Evolutionary conservation across 2,113 vertebrate species (phyloP).

Genomic region (Mus musculus): DNA sequence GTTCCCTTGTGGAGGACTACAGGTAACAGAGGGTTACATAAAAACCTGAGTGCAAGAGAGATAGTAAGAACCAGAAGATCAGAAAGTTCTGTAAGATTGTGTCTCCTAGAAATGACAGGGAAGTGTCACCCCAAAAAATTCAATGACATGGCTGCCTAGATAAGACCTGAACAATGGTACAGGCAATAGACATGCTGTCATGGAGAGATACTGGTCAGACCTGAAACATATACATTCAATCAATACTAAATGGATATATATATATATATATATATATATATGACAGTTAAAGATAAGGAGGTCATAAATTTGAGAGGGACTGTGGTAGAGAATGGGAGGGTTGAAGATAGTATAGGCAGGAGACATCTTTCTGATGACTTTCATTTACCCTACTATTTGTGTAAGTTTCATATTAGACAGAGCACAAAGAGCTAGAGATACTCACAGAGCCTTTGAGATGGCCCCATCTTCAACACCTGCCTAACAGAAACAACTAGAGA

Average conservation of each 20-base stretch:
- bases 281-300: not conserved
- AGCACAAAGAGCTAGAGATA: not conserved
- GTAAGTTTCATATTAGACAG: not conserved
- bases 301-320: not conserved
- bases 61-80: not conserved
- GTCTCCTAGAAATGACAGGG: not conserved
- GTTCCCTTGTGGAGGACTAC: not conserved
- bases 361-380: not conserved
- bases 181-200: not conserved
- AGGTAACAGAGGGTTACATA: not conserved
- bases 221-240: not conserved
- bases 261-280: not conserved
- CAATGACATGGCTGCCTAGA: not conserved
- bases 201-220: not conserved
- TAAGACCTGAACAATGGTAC: not conserved
- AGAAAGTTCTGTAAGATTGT: not conserved
- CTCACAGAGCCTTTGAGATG: not conserved
- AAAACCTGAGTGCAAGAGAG: slow-evolving; percentile 15
- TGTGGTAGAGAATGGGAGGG: not conserved
- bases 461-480: not conserved
- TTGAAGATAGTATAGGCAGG: not conserved
- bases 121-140: not conserved
- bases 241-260: not conserved
- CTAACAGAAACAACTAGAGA: slow-evolving; percentile 10
- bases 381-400: not conserved